phyloP scores from a whole-genome alignment of 2,113 vertebrate species.

The Petroica traversi region DNA sequence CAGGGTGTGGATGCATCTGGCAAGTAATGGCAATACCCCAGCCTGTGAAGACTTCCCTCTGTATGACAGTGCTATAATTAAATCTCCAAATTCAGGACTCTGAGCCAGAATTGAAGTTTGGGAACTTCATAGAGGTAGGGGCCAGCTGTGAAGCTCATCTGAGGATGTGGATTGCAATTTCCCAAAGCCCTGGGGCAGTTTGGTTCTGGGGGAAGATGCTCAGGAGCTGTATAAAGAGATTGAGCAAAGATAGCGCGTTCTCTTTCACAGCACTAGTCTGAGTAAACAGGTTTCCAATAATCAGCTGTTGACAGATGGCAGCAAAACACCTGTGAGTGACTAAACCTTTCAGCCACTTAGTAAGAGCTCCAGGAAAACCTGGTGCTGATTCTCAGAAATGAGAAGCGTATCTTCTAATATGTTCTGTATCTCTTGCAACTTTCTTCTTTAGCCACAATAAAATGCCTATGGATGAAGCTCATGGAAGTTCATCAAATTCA shows the following conservation, averaged over 20 bases:
- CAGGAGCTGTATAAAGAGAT: slow-evolving; percentile 40
- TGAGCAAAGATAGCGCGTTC: slow-evolving; percentile 32
- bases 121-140: slow-evolving; percentile 28
- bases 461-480: slow-evolving; percentile 39
- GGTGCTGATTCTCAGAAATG: slow-evolving; percentile 51
- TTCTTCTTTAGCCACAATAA: slow-evolving; percentile 31
- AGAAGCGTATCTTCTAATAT: not conserved
- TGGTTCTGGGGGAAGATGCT: slow-evolving; percentile 22
- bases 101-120: slow-evolving; percentile 42
- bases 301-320: slow-evolving; percentile 71
- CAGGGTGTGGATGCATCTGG: slow-evolving; percentile 60
- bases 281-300: slow-evolving; percentile 63
- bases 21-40: slow-evolving; percentile 57
- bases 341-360: slow-evolving; percentile 62
- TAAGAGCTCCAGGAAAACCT: slow-evolving; percentile 55
- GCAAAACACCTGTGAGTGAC: slow-evolving; percentile 66
- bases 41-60: slow-evolving; percentile 55
- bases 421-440: not conserved
- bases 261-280: slow-evolving; percentile 13
- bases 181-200: not conserved
- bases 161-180: slow-evolving; percentile 40
- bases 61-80: slow-evolving; percentile 66
- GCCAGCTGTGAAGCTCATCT: slow-evolving; percentile 52
- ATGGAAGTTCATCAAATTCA: slow-evolving; percentile 15
- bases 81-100: slow-evolving; percentile 51